A percentile compares a stretch with the other conserved stretches of the same genome.
Evolutionary conservation across 2,888 invertebrate genomes (phyloP).

Genomic region (Orchesella flavescens): DNA sequence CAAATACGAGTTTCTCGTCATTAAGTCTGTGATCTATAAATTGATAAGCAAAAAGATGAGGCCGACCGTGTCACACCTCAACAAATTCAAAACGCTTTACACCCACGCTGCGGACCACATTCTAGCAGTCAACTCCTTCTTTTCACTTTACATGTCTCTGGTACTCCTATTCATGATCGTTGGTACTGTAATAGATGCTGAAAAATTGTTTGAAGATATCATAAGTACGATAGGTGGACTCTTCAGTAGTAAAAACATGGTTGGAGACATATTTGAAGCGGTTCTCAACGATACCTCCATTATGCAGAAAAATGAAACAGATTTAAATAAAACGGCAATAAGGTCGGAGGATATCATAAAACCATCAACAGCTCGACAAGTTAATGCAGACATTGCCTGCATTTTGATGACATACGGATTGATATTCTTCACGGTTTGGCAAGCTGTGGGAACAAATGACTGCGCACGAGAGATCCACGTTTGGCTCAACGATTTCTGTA

Average conservation of each 20-base stretch:
- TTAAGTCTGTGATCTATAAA: constrained; percentile 53
- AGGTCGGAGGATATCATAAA: background rate
- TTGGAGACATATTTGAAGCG: no score
- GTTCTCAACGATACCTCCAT: background rate
- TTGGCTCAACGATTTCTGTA: constrained; percentile 68
- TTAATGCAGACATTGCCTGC: constrained; percentile 59
- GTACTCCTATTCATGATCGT: constrained; percentile 33
- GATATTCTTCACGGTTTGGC: constrained; percentile 63
- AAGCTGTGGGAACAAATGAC: constrained; percentile 66
- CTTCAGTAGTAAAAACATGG: no score
- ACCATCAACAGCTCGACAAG: constrained; percentile 38
- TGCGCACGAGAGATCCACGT: constrained; percentile 66
- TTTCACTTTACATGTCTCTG: constrained; percentile 58
- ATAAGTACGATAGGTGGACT: background rate
- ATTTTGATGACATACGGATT: constrained; percentile 40
- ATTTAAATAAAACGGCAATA: background rate
- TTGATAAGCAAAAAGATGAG: constrained; percentile 38
- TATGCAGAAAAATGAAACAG: background rate
- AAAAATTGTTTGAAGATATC: background rate
- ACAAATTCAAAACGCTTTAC: constrained; percentile 64
- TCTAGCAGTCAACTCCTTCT: constrained; percentile 53
- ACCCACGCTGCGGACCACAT: constrained; percentile 63
- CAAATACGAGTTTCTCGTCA: constrained; percentile 51
- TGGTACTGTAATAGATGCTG: constrained; percentile 22
- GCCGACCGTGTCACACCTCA: constrained; percentile 46